These are phyloP conservation scores for Tetrax tetrax DNA, from an alignment of 2,113 vertebrate species.

Conservation along the genomic window DNA sequence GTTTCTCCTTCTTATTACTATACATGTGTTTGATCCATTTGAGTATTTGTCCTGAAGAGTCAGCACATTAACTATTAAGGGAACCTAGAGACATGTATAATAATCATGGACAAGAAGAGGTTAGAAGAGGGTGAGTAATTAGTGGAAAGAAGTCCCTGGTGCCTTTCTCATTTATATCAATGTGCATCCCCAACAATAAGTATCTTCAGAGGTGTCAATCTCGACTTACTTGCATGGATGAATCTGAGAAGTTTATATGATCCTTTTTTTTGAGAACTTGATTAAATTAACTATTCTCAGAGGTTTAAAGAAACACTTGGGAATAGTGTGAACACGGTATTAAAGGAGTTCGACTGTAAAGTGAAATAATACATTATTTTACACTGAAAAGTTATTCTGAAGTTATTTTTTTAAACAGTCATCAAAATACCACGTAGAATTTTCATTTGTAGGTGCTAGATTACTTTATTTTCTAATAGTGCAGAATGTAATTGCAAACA, in stretches of 20 bases:
- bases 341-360: not conserved
- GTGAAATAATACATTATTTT: conserved; percentile 1
- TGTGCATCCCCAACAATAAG: not conserved
- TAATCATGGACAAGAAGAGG: not conserved
- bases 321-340: not conserved
- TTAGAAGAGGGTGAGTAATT: not conserved
- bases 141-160: not conserved
- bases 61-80: not conserved
- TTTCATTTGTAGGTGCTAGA: conserved; percentile 9
- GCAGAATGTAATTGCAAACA: conserved; percentile 22
- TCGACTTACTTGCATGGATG: not conserved
- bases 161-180: not conserved
- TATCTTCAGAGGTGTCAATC: not conserved
- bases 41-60: not conserved
- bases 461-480: not conserved
- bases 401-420: conserved; percentile 27
- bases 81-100: not conserved
- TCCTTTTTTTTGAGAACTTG: not conserved
- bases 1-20: not conserved
- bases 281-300: not conserved
- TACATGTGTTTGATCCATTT: not conserved
- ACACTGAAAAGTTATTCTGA: not conserved
- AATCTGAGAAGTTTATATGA: not conserved
- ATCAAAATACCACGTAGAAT: not conserved
- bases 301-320: not conserved